phyloP scores from a whole-genome alignment of 2,797 vertebrate species.

The Xyrichtys novacula region DNA sequence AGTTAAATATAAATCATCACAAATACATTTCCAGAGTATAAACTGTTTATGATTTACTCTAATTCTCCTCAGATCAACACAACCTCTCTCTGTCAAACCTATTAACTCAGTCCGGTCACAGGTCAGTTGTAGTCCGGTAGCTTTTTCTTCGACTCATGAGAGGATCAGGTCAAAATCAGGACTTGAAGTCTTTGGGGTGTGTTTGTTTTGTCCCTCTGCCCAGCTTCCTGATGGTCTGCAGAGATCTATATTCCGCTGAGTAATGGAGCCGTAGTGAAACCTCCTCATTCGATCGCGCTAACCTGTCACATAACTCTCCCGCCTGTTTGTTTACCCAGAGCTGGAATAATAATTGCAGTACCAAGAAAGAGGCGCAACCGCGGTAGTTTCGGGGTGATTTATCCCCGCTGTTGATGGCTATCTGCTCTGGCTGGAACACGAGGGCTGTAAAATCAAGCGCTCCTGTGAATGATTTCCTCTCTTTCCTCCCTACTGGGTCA shows the following conservation, averaged over 20 bases:
- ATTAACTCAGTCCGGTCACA: conserved; percentile 50
- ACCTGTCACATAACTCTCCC: conserved; percentile 73
- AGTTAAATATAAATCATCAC: not conserved
- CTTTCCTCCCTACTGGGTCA: conserved; percentile 40
- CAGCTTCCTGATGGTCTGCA: conserved; percentile 52
- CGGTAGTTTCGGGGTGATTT: conserved; percentile 70
- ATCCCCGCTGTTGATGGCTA: conserved; percentile 63
- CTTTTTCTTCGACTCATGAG: conserved; percentile 52
- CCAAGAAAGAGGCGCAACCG: conserved; percentile 55
- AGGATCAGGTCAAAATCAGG: conserved; percentile 32
- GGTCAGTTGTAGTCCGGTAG: conserved; percentile 72
- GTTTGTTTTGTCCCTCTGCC: conserved; percentile 78
- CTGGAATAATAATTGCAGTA: conserved; percentile 71
- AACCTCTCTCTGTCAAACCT: conserved; percentile 35
- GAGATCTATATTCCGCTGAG: conserved; percentile 64
- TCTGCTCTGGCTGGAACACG: conserved; percentile 66
- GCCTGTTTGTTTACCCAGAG: conserved; percentile 72
- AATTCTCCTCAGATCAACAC: not conserved
- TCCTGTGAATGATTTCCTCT: conserved; percentile 74
- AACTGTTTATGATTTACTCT: conserved; percentile 24
- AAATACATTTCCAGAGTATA: conserved; percentile 20
- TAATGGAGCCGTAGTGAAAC: conserved; percentile 56
- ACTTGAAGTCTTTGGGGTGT: conserved; percentile 66
- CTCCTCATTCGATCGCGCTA: conserved; percentile 48
- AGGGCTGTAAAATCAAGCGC: conserved; percentile 73